Evolutionary conservation across 2,797 vertebrate species (phyloP).

Genomic region (Momotus momota): DNA sequence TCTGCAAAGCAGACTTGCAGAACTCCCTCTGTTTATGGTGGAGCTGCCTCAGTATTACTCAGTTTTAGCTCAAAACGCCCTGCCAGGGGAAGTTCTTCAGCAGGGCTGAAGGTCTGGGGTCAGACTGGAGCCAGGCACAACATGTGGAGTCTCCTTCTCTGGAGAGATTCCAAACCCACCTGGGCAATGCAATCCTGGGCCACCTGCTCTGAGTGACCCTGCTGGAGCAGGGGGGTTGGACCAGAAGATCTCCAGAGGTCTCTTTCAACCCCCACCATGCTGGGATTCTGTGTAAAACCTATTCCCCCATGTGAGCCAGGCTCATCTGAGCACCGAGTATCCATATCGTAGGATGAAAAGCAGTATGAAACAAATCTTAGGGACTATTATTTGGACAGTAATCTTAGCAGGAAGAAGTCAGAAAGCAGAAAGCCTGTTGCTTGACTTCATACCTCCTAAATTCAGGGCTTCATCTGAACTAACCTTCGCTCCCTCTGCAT

Average conservation of each 20-base stretch:
- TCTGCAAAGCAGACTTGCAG: rapidly evolving
- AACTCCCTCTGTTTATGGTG: background rate
- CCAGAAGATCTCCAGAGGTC: background rate
- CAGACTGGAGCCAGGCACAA: background rate
- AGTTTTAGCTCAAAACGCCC: background rate
- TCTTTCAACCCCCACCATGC: background rate
- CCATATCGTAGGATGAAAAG: background rate
- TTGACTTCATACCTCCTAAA: background rate
- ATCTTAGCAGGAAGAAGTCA: background rate
- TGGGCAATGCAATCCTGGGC: background rate
- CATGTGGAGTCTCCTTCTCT: background rate
- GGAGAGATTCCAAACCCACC: background rate
- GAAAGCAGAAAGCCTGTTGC: background rate
- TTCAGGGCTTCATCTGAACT: background rate
- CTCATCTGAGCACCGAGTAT: background rate
- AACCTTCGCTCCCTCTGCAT: background rate
- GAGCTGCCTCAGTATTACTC: background rate
- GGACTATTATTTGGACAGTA: background rate
- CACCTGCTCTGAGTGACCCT: background rate
- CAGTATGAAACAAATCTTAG: background rate
- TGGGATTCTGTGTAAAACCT: background rate
- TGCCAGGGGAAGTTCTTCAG: background rate
- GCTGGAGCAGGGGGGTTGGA: background rate
- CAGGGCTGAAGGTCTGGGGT: background rate
- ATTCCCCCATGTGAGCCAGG: background rate